Base-by-base conservation (phyloP, 2,888 invertebrate genomes). In the Drosophila mercatorum region DNA sequence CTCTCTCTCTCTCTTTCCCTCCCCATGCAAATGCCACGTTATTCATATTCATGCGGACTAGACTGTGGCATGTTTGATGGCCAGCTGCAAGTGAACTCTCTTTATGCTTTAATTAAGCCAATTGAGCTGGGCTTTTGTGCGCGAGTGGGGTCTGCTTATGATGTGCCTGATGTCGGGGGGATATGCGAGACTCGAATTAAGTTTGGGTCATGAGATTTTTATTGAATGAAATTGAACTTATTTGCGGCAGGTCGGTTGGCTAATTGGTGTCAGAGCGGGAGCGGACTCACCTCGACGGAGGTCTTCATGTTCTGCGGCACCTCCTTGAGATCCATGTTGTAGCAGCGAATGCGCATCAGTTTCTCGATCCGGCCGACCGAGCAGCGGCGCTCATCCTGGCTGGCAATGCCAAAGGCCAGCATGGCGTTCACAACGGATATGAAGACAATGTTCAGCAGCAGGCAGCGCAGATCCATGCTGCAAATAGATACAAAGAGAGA, bases 251-350 rank as follows among this genome's bases (percentile, higher is more conserved):
- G 57, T 17, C 36, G 17, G 12, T 5, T 36, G 22, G n/a, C 46
- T 41, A 72, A 77, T 63, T 63, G 67, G 17, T 38, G 41, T 26
- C 26, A 17, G 12, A 31, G 55, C 56, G 78, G 26, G 12, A 31
- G 55, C 56, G 78, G 51, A 80, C 89, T 91, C 84, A 93, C 93
- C 91, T 93, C 93, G 44, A 92, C 91, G 31, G 92, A 91, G 43
- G 90, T 80, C 72, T 90, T 92, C 8, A 93, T 81, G 78, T 85
- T 89, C 68, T 92, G 91, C 22, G 93, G 93, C 75, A 93, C 92
- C 74, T 92, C 92, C 70, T 88, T 92, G 26, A 93, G 77, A 77
- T 93, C 88, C 92, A 93, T 90, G 41, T 91, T 85, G 55, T 81
- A 88, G 72, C 92, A 93, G 11, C 89, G 86, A 17, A 91, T 91